A percentile compares a stretch with the other conserved stretches of the same genome.
Conservation (phyloP, 2,797 vertebrate species). For the Molossus alvarezi region DNA sequence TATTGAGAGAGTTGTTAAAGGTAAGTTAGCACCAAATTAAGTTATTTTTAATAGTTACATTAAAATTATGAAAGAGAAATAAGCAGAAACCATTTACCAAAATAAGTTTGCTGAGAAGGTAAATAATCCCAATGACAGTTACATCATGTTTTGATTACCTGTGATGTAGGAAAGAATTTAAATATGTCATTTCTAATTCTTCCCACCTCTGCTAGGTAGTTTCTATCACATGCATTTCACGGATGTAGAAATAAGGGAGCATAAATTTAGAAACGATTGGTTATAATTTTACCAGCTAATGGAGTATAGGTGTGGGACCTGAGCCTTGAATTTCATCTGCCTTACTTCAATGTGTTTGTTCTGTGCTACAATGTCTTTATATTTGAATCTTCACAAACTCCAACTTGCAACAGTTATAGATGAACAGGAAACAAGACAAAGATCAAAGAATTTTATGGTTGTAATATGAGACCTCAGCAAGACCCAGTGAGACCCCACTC, state of each 20-base stretch:
- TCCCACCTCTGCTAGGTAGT: not conserved
- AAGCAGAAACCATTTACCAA: not conserved
- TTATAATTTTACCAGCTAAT: not conserved
- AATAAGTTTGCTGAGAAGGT: not conserved
- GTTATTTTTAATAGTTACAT: not conserved
- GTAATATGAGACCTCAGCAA: not conserved
- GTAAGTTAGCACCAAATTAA: not conserved
- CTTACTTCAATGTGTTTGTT: not conserved
- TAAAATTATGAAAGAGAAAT: not conserved
- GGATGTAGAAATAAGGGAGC: not conserved
- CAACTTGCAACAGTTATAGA: not conserved
- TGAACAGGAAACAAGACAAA: not conserved
- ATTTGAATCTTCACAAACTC: not conserved
- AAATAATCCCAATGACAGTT: not conserved
- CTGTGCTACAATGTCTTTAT: not conserved
- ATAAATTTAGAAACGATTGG: not conserved
- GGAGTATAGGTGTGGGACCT: not conserved
- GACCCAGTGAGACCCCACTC: not conserved
- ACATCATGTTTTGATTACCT: not conserved
- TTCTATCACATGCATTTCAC: not conserved
- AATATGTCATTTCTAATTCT: not conserved
- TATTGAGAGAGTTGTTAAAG: slow-evolving; percentile 2
- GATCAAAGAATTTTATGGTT: not conserved
- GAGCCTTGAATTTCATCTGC: not conserved
- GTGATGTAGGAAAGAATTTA: not conserved